Evolutionary conservation across 2,888 invertebrate species (phyloP).

Genomic region (Leucoma salicis): DNA sequence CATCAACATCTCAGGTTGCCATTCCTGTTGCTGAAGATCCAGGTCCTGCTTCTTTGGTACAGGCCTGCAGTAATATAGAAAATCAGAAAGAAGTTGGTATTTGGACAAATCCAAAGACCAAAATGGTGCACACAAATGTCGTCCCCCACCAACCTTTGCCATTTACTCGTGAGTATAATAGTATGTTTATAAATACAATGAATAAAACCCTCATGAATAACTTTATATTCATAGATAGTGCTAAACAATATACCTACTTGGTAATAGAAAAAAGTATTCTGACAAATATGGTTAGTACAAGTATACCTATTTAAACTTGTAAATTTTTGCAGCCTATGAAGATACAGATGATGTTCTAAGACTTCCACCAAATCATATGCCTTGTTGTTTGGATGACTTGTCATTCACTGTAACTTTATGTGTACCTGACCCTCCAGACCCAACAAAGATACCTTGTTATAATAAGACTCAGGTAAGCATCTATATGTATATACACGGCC

Average conservation of each 20-base stretch:
- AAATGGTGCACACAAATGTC: conserved; percentile 72
- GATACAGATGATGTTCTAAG: conserved; percentile 77
- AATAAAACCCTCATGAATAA: no score
- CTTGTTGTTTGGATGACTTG: conserved; percentile 79
- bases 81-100: conserved; percentile 77
- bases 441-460: conserved; percentile 85
- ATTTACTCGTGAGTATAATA: conserved; percentile 70
- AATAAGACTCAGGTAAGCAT: conserved; percentile 84
- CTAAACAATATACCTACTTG: no score
- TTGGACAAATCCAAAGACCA: conserved; percentile 77
- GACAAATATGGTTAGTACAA: no score
- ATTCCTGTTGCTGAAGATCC: conserved; percentile 60
- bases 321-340: conserved; percentile 82
- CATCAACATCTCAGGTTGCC: conserved; percentile 64
- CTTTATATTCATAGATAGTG: no score
- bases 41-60: conserved; percentile 70
- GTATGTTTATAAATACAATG: no score
- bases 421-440: conserved; percentile 84
- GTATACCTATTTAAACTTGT: neutral
- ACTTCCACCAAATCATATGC: conserved; percentile 67
- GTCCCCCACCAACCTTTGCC: conserved; percentile 73
- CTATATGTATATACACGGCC: no score
- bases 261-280: no score
- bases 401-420: conserved; percentile 80
- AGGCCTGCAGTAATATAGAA: conserved; percentile 67